A percentile compares a stretch with the other conserved stretches of the same genome.
Conservation (phyloP, 2,797 vertebrate species). For the Notolepis coatsorum region DNA sequence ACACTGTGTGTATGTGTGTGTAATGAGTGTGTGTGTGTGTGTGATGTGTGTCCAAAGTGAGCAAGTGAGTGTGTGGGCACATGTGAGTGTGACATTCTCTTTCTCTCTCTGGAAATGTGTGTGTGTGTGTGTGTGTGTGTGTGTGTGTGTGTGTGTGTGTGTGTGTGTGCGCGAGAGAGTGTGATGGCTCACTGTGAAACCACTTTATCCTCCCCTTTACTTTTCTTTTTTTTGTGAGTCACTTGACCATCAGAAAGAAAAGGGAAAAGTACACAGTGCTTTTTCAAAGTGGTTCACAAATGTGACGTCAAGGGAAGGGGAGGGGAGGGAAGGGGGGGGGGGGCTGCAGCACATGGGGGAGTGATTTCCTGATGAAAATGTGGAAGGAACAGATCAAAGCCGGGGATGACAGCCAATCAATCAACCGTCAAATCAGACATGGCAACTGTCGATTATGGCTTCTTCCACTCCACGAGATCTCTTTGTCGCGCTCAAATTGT, state of each 20-base stretch:
- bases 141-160: conserved; percentile 30
- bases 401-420: conserved; percentile 92
- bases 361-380: conserved; percentile 98
- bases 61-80: conserved; percentile 68
- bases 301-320: conserved; percentile 81
- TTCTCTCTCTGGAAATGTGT: not conserved
- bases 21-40: conserved; percentile 33
- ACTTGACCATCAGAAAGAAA: conserved; percentile 68
- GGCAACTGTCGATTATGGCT: conserved; percentile 92
- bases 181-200: conserved; percentile 67
- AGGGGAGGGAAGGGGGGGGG: no score
- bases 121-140: conserved; percentile 34
- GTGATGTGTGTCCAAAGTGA: conserved; percentile 53
- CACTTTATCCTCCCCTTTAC: conserved; percentile 54
- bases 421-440: conserved; percentile 97
- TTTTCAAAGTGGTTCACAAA: conserved; percentile 78
- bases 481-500: conserved; percentile 75
- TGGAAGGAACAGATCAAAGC: conserved; percentile 85
- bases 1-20: conserved; percentile 48
- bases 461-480: conserved; percentile 88
- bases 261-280: conserved; percentile 72
- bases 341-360: conserved; percentile 81
- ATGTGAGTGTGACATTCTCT: conserved; percentile 78
- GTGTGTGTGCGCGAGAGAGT: not conserved
- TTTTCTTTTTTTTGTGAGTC: conserved; percentile 73